phyloP scores from a whole-genome alignment of 2,888 invertebrate species.

The Carpatolechia fugitivella region DNA sequence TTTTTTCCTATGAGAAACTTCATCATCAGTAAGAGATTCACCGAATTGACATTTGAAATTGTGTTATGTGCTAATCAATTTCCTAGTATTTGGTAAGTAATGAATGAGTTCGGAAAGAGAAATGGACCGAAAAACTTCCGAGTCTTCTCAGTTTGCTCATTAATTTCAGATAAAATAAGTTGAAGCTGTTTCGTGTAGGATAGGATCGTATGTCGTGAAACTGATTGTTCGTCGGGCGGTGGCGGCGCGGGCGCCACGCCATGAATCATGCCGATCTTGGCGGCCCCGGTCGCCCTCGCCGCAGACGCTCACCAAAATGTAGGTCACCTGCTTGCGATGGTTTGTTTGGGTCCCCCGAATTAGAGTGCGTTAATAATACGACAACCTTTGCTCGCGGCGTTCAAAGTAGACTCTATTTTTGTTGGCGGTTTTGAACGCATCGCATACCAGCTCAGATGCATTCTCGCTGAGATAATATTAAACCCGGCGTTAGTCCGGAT shows the following conservation, averaged over 20 bases:
- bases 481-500: slow-evolving; percentile 9
- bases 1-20: too few species aligned
- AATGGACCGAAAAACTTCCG: too few species aligned
- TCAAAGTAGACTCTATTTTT: slow-evolving; percentile 17
- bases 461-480: slow-evolving; percentile 25
- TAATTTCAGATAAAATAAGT: background rate
- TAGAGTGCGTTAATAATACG: slow-evolving; percentile 73
- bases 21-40: too few species aligned
- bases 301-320: slow-evolving; percentile 52
- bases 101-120: too few species aligned
- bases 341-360: slow-evolving; percentile 77
- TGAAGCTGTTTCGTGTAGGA: background rate
- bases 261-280: slow-evolving; percentile 64
- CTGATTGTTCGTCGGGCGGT: slow-evolving; percentile 34
- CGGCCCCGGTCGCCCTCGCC: slow-evolving; percentile 50
- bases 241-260: slow-evolving; percentile 33
- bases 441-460: slow-evolving; percentile 43
- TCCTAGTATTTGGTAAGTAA: too few species aligned
- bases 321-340: slow-evolving; percentile 73
- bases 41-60: too few species aligned
- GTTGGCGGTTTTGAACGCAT: slow-evolving; percentile 27
- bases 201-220: slow-evolving; percentile 1
- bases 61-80: too few species aligned
- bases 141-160: too few species aligned
- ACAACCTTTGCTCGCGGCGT: slow-evolving; percentile 64